Evolutionary conservation across 2,797 vertebrate species (phyloP), one percentile per base, ranked within the genome.

Genomic region (Platalea minor): DNA sequence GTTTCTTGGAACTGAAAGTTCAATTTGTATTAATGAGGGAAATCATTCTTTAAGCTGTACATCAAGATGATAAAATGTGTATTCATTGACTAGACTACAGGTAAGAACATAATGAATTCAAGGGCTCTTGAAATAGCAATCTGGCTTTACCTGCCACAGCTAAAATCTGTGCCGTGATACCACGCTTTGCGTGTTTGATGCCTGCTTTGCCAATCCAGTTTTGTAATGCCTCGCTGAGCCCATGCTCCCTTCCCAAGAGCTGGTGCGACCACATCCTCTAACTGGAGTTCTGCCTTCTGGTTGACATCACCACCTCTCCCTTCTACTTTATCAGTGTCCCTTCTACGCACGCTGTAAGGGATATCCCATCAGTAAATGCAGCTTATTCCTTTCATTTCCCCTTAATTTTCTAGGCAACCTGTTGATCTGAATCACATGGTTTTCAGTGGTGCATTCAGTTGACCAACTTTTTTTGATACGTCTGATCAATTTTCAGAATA

Each of bases 1-100:
- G 64, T 53, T 91, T 39, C 59, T 88, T 75, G 53, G 77, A 93
- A 81, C 50, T 61, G 65, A 33, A 95, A 94, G 81, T 95, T 68
- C 67, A 70, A 18, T 92, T 84, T 96, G 29, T 92, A 87, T 91
- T 96, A 93, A 96, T 91, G 84, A 95, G 75, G 53, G 54, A 79
- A 70, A 59, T 57, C 43, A 75, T 93, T 85, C 75, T 48, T 94
- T 85, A 45, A 88, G 50, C 68, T n/a, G 73, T 83, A 90, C 67
- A 69, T 39, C 88, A 85, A 70, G 69, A 67, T 85, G 83, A 59
- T 75, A 74, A 92, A 88, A 65, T 64, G 18, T 67, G 16, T 70
- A 37, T 64, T 43, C 73, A 48, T 84, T 11, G 9, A 51, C 50
- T 73, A 83, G 60, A 37, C 60, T 53, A 13, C 28, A 45, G 72